Evolutionary conservation across 2,797 vertebrate species (phyloP), one percentile per base, ranked within the genome.

Genomic region (Antrozous pallidus): DNA sequence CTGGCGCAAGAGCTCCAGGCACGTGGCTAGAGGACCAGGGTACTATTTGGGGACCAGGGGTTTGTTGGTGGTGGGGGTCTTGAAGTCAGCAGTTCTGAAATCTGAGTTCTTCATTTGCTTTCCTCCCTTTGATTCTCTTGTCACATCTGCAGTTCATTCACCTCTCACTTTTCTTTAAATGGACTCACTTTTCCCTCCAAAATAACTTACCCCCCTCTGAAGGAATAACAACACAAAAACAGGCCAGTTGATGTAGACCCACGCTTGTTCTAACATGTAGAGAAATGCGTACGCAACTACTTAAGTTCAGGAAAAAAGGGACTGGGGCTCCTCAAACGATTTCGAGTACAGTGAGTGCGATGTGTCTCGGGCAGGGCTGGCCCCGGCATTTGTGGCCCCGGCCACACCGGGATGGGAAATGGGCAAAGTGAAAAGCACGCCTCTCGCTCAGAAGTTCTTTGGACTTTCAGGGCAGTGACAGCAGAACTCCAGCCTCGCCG

Each of bases 61-160:
- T 56, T 86, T n/a, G 22, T 13, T 22, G 14, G 67, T 28, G 20
- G 38, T 22, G 17, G 45, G 38, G 18, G 45, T 16, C 13, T 91
- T 70, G 42, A 20, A 47, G 67, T 88, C 3, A 69, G 58, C 80
- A n/a, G 1, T 71, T 80, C 36, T 87, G 47, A 89, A 80, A 47
- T 91, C 54, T 70, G 49, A 26, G 81, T 92, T 69, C n/a, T 91
- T 77, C 7, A 16, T 80, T 80, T 58, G 28, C 47, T 84, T 92
- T 33, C 36, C 40, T 89, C 40, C 24, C 13, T 56, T 54, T 40
- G 31, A 65, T 83, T 61, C 36, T 84, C 33, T 58, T 18, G 70
- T 40, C 80, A 73, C 33, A 28, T 67, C 74, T 94, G 93, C 20
- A n/a, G 10, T 71, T 87, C 83, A 80, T 83, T 87, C 26, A 14